A percentile compares a stretch with the other conserved stretches of the same genome.
phyloP scores from a whole-genome alignment of 2,113 vertebrate species.

The Corynorhinus townsendii region DNA sequence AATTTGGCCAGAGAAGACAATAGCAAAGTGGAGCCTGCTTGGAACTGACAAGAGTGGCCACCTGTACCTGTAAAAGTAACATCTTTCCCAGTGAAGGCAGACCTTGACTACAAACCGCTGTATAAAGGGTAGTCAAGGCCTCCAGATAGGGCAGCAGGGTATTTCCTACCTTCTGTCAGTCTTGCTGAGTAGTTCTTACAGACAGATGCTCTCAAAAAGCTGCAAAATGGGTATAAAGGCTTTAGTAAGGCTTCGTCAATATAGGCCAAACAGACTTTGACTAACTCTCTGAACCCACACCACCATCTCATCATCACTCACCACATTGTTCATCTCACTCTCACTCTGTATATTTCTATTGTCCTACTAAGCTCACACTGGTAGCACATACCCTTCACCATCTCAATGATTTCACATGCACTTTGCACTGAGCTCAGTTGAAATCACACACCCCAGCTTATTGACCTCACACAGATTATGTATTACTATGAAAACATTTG shows the following conservation, averaged over 20 bases:
- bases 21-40: background rate
- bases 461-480: background rate
- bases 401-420: background rate
- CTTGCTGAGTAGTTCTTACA: background rate
- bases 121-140: background rate
- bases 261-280: background rate
- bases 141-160: rapidly evolving
- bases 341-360: background rate
- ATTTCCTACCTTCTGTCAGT: background rate
- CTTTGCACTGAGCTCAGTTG: background rate
- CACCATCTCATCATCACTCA: background rate
- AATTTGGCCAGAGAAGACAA: background rate
- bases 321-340: background rate
- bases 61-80: background rate
- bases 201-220: background rate
- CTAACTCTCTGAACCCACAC: background rate
- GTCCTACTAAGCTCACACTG: background rate
- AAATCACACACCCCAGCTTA: background rate
- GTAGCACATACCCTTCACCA: background rate
- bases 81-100: background rate
- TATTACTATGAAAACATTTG: background rate
- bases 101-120: background rate
- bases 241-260: background rate
- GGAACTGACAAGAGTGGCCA: background rate
- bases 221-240: background rate